Conservation (phyloP, 2,797 vertebrate genomes). For the Aselliscus stoliczkanus region DNA sequence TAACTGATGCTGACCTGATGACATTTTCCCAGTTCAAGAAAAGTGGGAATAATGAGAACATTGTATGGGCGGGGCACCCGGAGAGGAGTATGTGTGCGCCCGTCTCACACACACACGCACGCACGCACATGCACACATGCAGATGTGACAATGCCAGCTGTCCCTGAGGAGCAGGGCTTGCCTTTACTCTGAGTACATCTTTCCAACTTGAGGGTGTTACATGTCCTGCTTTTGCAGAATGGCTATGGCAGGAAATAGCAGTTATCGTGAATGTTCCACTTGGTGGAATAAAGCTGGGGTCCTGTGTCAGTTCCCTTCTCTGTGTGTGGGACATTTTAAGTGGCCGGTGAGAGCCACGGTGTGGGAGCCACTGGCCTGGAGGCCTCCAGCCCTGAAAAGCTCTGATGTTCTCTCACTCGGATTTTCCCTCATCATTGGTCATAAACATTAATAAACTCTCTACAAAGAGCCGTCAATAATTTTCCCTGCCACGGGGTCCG, state of each 20-base stretch:
- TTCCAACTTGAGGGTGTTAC: background rate
- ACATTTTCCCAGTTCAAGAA: background rate
- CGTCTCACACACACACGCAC: background rate
- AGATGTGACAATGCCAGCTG: background rate
- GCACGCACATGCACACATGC: background rate
- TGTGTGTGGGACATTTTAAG: background rate
- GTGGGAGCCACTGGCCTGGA: background rate
- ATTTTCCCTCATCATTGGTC: background rate
- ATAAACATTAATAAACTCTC: background rate
- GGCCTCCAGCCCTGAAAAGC: background rate
- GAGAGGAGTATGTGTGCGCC: too few relatives aligned
- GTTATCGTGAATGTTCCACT: background rate
- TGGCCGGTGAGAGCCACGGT: background rate
- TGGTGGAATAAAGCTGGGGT: background rate
- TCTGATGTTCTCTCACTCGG: background rate
- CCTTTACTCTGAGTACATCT: background rate
- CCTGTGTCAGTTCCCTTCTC: background rate
- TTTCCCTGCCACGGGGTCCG: background rate
- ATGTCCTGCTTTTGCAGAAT: background rate
- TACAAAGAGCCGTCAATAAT: background rate
- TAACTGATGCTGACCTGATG: background rate
- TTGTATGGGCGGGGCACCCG: fast-evolving
- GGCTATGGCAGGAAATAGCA: background rate
- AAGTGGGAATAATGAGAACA: background rate
- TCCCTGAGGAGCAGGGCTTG: background rate